Evolutionary conservation across 2,113 vertebrate genomes (phyloP), one percentile per base, ranked within the genome.

Genomic region (Ammodytes marinus): DNA sequence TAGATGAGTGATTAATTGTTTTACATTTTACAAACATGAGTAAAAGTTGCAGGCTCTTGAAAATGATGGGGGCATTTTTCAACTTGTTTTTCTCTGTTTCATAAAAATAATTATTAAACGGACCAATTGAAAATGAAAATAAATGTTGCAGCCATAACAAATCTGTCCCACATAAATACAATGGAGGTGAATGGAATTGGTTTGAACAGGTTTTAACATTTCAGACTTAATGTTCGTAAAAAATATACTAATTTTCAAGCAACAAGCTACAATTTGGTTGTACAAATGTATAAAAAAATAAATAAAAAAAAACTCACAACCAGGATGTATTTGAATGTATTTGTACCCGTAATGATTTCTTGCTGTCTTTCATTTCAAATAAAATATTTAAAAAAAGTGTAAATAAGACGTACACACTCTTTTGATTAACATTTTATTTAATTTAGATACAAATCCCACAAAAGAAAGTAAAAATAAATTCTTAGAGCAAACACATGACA

Each of bases 401-500:
- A 52, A 69, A 81, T n/a, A 59, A 78, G 13, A 61, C 10, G 40
- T 1, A 27, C 6, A 37, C 47, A 9, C 27, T 47, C 0, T 57
- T 69, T 69, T 35, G 10, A 1, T 79, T 71, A 73, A 49, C 1
- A 5, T 37, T 73, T 70, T 76, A 27, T 90, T 90, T 91, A 86
- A 86, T 89, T 88, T 79, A 69, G 64, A 81, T 79, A 85, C 67
- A 87, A 58, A 79, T 58, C 74, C 79, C 80, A 90, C 4, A 66
- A 52, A 80, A 46, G 47, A 61, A 39, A 69, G 63, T 64, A 65
- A 84, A 71, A 76, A 61, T 64, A 43, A 52, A 57, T 14, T 60
- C 55, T 47, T 74, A 55, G 54, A 80, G 60, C 61, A 82, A 68
- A 75, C 59, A 82, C 40, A 78, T 42, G 71, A 69, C 27, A 47